Percentiles rank a stretch among this genome's conserved stretches.
These are phyloP conservation scores for Protodeltote pygarga DNA, from an alignment of 2,888 invertebrate genomes.

Conservation along the genomic window DNA sequence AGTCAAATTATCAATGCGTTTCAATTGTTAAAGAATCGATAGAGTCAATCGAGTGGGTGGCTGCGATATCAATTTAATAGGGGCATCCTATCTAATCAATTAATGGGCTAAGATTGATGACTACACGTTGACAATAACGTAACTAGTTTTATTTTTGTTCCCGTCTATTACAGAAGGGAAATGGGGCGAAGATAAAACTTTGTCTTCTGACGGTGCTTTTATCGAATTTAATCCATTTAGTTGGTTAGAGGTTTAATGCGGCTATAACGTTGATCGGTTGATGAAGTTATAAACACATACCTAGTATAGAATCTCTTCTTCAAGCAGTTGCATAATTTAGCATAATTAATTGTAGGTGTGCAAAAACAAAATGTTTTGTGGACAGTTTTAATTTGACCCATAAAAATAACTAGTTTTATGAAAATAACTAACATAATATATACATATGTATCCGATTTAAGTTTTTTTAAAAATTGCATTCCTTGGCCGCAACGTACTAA, in stretches of 20 bases:
- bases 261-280: too few relatives aligned
- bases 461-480: too few relatives aligned
- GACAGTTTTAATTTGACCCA: too few relatives aligned
- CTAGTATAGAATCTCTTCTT: too few relatives aligned
- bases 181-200: constrained; percentile 57
- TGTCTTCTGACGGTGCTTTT: constrained; percentile 37
- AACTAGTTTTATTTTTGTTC: constrained; percentile 60
- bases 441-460: too few relatives aligned
- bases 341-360: too few relatives aligned
- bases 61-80: constrained; percentile 67
- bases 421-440: too few relatives aligned
- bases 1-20: constrained; percentile 37
- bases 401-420: too few relatives aligned
- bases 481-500: too few relatives aligned
- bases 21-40: constrained; percentile 25
- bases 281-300: too few relatives aligned
- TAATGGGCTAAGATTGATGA: constrained; percentile 80
- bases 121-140: constrained; percentile 64
- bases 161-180: constrained; percentile 35
- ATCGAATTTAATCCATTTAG: constrained; percentile 39
- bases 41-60: constrained; percentile 66
- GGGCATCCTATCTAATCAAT: constrained; percentile 73
- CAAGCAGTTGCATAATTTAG: too few relatives aligned
- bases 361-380: too few relatives aligned
- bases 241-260: constrained; percentile 22